Conservation (phyloP, 53 echinoderm and acorn worm genomes). For the Echinarachnius parma region DNA sequence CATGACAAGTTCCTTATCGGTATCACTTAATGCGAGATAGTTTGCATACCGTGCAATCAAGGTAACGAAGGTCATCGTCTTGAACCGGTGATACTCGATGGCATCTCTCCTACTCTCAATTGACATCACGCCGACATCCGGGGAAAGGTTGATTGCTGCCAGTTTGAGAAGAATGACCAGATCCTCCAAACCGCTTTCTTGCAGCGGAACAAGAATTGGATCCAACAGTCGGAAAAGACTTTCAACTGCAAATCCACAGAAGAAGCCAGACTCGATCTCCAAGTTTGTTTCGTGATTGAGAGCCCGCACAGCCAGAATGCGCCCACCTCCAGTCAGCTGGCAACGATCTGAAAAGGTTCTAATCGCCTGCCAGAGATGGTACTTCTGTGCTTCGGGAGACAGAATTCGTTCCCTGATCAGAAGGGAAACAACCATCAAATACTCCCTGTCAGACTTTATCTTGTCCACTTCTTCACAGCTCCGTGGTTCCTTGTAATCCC, state of each 20-base stretch:
- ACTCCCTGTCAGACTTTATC: background rate
- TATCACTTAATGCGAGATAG: slow-evolving; percentile 12
- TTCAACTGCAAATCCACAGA: slow-evolving; percentile 36
- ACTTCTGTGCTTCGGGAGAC: slow-evolving; percentile 8
- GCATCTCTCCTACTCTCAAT: slow-evolving; percentile 11
- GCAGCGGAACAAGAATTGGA: slow-evolving; percentile 7
- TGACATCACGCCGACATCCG: slow-evolving; percentile 10
- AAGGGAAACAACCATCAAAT: slow-evolving; percentile 13
- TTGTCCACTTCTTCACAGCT: background rate
- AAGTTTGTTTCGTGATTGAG: slow-evolving; percentile 19
- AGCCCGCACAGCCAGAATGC: slow-evolving; percentile 4
- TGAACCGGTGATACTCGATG: slow-evolving; percentile 14
- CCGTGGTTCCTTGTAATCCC: slow-evolving; percentile 15
- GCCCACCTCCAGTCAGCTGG: background rate
- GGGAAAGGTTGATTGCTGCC: slow-evolving; percentile 21
- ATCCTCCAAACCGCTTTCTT: slow-evolving; percentile 27
- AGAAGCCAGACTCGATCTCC: slow-evolving; percentile 12
- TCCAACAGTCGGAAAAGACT: background rate
- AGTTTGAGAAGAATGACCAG: slow-evolving; percentile 13
- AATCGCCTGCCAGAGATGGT: slow-evolving; percentile 24
- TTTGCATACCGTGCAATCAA: slow-evolving; percentile 18
- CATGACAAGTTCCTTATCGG: slow-evolving; percentile 12
- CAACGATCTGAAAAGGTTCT: slow-evolving; percentile 12
- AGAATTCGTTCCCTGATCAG: slow-evolving; percentile 20
- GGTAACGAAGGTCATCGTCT: background rate